Base-by-base conservation (phyloP, 2,888 invertebrate species). In the Aphodius granarius region DNA sequence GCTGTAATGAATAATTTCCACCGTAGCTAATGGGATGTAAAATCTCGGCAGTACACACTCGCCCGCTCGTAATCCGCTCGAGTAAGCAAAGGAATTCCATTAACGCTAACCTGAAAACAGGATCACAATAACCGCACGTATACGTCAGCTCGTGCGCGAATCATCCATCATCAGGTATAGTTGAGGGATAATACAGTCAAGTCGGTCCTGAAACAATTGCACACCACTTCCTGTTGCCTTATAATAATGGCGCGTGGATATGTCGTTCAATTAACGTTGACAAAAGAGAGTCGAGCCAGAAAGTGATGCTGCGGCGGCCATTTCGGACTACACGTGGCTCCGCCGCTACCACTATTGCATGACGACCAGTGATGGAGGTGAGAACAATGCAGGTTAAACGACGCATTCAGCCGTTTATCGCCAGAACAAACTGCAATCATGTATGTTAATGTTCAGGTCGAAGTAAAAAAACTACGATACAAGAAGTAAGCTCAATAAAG, bases 211-310 rank as follows among this genome's bases (percentile, higher is more conserved):
- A 75, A 77, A 77, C 75, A 77, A 77, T 77, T 77, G 75, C 74
- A 77, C 74, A 76, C 71, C 76, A 72, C 74, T 74, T 76, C 72
- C 43, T 63, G 74, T 63, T 74, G 66, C 76, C 74, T 76, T 76
- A 70, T 76, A 74, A 75, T 75, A 75, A 75, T 75, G 70, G 65
- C 77, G 75, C 72, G 77, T 76, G 76, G 70, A 76, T 74, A 74
- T 74, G 76, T 76, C 74, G 76, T 76, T 76, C 76, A 76, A 76
- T 76, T 76, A 76, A 64, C 17, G 76, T 20, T 74, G 66, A 76
- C 76, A 76, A 76, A 76, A 74, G 76, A 72, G 62, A 65, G 72
- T 74, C 74, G 62, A n/a, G 3, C 43, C 43, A 43, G 43, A 43
- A 43, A 43, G 9, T 43, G 74, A 68, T 72, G 43, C 74, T 68